A percentile compares a stretch with the other conserved stretches of the same genome.
phyloP scores from a whole-genome alignment of 2,797 vertebrate species.

The Mormyrops boulengeri region DNA sequence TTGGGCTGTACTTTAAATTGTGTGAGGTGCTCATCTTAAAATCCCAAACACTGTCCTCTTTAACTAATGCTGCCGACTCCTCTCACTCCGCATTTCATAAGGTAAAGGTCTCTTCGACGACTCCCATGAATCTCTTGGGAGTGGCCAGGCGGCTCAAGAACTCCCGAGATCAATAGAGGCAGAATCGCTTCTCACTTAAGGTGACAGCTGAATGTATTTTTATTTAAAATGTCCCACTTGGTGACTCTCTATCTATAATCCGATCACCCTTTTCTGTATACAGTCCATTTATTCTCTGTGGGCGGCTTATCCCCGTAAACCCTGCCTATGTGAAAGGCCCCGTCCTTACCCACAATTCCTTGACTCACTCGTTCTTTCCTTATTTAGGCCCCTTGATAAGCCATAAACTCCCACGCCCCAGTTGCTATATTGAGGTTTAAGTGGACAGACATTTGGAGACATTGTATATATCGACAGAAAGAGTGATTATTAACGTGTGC shows the following conservation, averaged over 20 bases:
- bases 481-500: slow-evolving; percentile 21
- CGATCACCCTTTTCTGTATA: background rate
- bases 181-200: slow-evolving; percentile 2
- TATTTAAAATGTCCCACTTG: background rate
- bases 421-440: slow-evolving; percentile 8
- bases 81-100: background rate
- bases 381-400: slow-evolving; percentile 17
- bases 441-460: slow-evolving; percentile 9
- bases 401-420: slow-evolving; percentile 14
- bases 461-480: slow-evolving; percentile 22
- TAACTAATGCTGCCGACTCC: background rate
- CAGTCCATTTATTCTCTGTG: background rate
- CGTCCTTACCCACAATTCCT: background rate
- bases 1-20: slow-evolving; percentile 1
- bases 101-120: background rate
- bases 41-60: background rate
- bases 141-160: background rate
- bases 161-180: background rate
- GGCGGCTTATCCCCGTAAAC: background rate
- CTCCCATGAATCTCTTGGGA: slow-evolving; percentile 1
- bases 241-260: slow-evolving; percentile 11
- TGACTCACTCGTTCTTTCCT: background rate
- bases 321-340: background rate
- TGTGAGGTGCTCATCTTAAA: background rate
- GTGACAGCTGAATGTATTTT: slow-evolving; percentile 19